Evolutionary conservation across 2,113 vertebrate species (phyloP), one percentile per base, ranked within the genome.

Genomic region (Pimephales promelas): DNA sequence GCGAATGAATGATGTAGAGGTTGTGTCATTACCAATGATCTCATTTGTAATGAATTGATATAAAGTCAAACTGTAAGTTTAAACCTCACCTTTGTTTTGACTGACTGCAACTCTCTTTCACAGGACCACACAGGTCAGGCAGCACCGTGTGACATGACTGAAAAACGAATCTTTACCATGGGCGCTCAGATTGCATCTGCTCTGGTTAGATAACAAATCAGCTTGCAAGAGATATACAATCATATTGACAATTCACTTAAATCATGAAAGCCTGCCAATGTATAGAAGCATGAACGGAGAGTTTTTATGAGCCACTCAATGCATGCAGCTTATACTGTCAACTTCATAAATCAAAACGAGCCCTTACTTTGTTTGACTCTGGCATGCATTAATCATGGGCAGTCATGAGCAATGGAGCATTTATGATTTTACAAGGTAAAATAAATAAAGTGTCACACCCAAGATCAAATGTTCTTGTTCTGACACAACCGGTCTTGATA

Each of bases 161-260:
- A 95, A 86, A 94, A 88, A 86, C 86, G 43, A 52, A 84, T 95
- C 87, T 93, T 93, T 88, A 90, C 26, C 85, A 95, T 95, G 93
- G 92, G 90, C 0, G 79, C 83, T 86, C 93, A 95, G 80, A 92
- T 95, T 85, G 92, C 90, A 22, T 93, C 93, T n/a, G 94, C 93
- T 76, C 91, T 95, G 93, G 94, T 95, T n/a, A 82, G 93, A 92
- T 83, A 45, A 43, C 11, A 28, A 22, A 9, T 43, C 20, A 26
- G 36, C 13, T 57, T 57, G 34, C 43, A 49, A n/a, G 5, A 47
- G 18, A 43, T 40, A 71, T 22, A 43, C 5, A 43, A 10, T 40
- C 20, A 59, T 20, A 79, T 28, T 62, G 76, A 47, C 34, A 74
- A 18, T 7, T 13, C 18, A 76, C 28, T 56, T 56, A 7, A 34